Percentiles rank a stretch among this genome's conserved stretches.
phyloP scores from a whole-genome alignment of 2,113 vertebrate genomes.

The Lontra canadensis region DNA sequence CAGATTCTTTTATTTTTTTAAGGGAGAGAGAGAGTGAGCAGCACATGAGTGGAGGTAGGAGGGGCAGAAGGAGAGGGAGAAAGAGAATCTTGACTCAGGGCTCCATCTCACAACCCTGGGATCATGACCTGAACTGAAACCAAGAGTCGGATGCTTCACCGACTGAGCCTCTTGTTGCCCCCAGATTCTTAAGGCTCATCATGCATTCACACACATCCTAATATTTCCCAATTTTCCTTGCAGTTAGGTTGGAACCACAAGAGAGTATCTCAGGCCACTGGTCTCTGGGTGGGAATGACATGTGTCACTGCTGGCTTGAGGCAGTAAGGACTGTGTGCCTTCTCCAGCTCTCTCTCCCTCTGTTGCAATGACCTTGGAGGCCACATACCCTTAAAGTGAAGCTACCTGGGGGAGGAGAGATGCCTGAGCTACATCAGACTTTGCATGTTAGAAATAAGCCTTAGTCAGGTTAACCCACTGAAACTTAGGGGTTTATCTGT shows the following conservation, averaged over 20 bases:
- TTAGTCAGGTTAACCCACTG: not conserved
- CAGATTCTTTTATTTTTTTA: not conserved
- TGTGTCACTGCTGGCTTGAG: not conserved
- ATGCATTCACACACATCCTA: not conserved
- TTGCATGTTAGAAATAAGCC: not conserved
- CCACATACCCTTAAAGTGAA: not conserved
- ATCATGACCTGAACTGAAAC: not conserved
- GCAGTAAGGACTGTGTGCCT: not conserved
- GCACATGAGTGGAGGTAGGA: not conserved
- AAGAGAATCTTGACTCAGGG: not conserved
- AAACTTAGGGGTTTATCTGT: not conserved
- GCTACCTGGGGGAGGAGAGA: not conserved
- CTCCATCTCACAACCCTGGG: not conserved
- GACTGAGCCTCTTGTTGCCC: not conserved
- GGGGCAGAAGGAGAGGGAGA: not conserved
- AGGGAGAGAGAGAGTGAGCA: not conserved
- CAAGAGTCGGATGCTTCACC: not conserved
- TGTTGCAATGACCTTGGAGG: not conserved
- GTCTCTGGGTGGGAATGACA: not conserved
- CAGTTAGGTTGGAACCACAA: not conserved
- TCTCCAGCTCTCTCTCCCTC: not conserved
- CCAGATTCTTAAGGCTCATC: not conserved
- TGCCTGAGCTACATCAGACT: not conserved
- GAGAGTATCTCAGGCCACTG: not conserved
- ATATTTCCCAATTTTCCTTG: not conserved